Percentiles rank a stretch among this genome's conserved stretches.
Evolutionary conservation across 2,888 invertebrate genomes (phyloP).

Genomic region (Lysandra bellargus): DNA sequence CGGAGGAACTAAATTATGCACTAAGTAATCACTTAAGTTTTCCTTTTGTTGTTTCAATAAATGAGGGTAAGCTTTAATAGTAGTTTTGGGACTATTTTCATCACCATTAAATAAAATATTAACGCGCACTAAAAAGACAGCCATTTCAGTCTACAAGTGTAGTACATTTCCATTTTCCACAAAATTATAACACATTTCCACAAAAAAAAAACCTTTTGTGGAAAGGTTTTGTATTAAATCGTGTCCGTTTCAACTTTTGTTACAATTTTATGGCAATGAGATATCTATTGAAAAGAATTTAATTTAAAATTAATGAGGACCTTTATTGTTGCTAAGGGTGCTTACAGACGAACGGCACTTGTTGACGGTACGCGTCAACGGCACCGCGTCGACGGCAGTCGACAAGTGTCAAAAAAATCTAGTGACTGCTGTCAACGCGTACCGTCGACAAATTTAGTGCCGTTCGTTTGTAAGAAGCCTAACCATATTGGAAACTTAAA

Average conservation of each 20-base stretch:
- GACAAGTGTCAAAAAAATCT: too few species aligned
- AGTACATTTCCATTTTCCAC: too few species aligned
- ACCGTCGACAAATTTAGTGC: too few species aligned
- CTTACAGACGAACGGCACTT: too few species aligned
- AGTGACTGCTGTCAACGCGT: too few species aligned
- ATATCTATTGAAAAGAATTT: background rate
- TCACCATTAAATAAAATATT: background rate
- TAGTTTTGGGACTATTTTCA: background rate
- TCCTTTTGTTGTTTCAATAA: background rate
- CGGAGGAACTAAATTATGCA: slow-evolving; percentile 12
- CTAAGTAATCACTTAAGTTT: slow-evolving; percentile 16
- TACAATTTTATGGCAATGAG: background rate
- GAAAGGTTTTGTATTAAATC: too few species aligned
- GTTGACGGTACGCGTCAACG: too few species aligned
- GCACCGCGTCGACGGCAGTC: too few species aligned
- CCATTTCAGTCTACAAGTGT: too few species aligned
- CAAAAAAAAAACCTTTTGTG: background rate
- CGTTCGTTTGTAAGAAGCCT: too few species aligned
- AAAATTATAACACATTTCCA: background rate
- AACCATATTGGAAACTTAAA: too few species aligned
- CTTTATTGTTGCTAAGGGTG: background rate
- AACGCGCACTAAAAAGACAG: background rate
- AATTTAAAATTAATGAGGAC: background rate
- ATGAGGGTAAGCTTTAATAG: background rate
- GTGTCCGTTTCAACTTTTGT: background rate